These are phyloP conservation scores for Diplodus sargus DNA, from an alignment of 2,797 vertebrate species.

Conservation along the genomic window DNA sequence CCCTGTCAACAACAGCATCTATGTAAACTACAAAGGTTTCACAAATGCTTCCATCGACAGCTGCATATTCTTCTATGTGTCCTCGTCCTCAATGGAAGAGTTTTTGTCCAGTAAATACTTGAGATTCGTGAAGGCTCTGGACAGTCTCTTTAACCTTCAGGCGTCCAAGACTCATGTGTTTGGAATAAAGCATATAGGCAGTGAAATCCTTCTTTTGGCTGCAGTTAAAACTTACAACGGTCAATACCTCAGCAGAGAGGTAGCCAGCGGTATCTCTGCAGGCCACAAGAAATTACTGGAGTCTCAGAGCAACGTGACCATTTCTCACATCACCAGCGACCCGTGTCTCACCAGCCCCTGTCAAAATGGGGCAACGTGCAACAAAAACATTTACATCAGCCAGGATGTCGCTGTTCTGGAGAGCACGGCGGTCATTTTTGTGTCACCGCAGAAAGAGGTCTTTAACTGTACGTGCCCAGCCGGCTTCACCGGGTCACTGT, in stretches of 20 bases:
- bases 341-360: slow-evolving; percentile 82
- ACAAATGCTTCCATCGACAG: slow-evolving; percentile 84
- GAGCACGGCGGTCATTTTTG: slow-evolving; percentile 82
- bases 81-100: slow-evolving; percentile 74
- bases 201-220: slow-evolving; percentile 82
- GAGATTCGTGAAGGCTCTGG: slow-evolving; percentile 85
- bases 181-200: slow-evolving; percentile 81
- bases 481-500: slow-evolving; percentile 80
- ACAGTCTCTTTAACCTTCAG: slow-evolving; percentile 85
- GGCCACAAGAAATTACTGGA: slow-evolving; percentile 83
- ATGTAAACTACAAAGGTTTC: slow-evolving; percentile 86
- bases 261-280: slow-evolving; percentile 80
- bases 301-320: slow-evolving; percentile 81
- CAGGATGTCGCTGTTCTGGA: slow-evolving; percentile 80
- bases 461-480: slow-evolving; percentile 82
- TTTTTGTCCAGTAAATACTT: slow-evolving; percentile 84
- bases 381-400: slow-evolving; percentile 82
- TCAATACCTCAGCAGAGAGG: slow-evolving; percentile 81
- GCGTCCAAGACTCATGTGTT: slow-evolving; percentile 87
- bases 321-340: slow-evolving; percentile 84
- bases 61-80: slow-evolving; percentile 85
- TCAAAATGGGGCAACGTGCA: slow-evolving; percentile 80
- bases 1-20: slow-evolving; percentile 85
- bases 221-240: slow-evolving; percentile 85
- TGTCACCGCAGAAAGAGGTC: slow-evolving; percentile 81